Percentiles rank a stretch among this genome's conserved stretches.
Conservation (phyloP, 2,113 vertebrate species). For the Strix aluco region DNA sequence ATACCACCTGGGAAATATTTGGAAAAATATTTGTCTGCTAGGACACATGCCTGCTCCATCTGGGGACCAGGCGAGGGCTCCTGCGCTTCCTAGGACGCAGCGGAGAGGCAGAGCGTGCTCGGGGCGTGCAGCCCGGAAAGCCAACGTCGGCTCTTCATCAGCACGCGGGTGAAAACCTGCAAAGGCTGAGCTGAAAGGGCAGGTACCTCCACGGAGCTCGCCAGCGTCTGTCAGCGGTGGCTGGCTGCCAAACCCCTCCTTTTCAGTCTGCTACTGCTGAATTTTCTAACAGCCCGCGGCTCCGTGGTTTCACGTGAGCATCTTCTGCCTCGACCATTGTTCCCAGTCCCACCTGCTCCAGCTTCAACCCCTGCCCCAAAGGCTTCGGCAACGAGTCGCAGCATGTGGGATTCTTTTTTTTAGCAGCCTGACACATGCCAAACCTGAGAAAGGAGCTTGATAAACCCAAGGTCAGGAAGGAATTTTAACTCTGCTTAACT, state of each 20-base stretch:
- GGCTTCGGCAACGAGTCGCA: neutral
- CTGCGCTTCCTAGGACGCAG: neutral
- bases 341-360: conserved; percentile 57
- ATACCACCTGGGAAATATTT: neutral
- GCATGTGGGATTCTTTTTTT: neutral
- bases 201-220: neutral
- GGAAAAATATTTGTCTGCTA: neutral
- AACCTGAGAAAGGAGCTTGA: neutral
- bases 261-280: neutral
- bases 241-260: conserved; percentile 26
- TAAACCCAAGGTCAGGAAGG: conserved; percentile 33
- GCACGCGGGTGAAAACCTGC: neutral
- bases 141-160: neutral
- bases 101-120: neutral
- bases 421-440: conserved; percentile 29
- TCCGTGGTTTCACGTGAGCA: neutral
- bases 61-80: neutral
- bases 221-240: neutral
- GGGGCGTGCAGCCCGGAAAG: neutral
- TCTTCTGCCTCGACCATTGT: neutral
- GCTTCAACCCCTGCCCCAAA: neutral
- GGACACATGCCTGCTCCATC: neutral
- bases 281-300: conserved; percentile 18
- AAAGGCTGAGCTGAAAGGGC: neutral
- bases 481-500: neutral